phyloP scores from a whole-genome alignment of 2,888 invertebrate genomes.

The Hylaea fasciaria region DNA sequence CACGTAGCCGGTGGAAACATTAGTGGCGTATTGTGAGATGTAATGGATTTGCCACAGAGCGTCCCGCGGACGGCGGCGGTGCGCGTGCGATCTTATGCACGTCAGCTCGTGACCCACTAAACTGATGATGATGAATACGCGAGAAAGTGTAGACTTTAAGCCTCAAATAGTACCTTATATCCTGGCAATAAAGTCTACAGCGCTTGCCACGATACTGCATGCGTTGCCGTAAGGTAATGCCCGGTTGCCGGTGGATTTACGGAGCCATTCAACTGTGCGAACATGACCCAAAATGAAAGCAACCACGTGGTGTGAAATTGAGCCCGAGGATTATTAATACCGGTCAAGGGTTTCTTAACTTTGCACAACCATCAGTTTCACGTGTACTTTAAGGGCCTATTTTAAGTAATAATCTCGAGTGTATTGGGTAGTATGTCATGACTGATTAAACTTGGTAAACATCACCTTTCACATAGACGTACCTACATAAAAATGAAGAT shows the following conservation, averaged over 20 bases:
- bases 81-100: conserved; percentile 49
- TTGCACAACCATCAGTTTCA: background rate
- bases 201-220: conserved; percentile 23
- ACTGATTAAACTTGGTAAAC: background rate
- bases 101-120: conserved; percentile 71
- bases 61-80: conserved; percentile 51
- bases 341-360: conserved; percentile 4
- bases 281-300: conserved; percentile 48
- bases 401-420: background rate
- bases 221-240: conserved; percentile 40
- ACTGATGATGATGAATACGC: conserved; percentile 71
- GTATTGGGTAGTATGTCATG: too few relatives aligned
- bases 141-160: conserved; percentile 64
- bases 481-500: too few relatives aligned
- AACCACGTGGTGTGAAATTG: conserved; percentile 33
- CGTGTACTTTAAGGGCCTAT: background rate
- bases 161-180: conserved; percentile 34
- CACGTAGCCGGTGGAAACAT: conserved; percentile 61
- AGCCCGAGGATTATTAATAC: conserved; percentile 3
- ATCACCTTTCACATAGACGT: too few relatives aligned
- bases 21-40: conserved; percentile 62
- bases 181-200: conserved; percentile 28
- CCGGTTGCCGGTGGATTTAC: conserved; percentile 54
- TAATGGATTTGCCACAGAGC: conserved; percentile 63
- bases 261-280: conserved; percentile 52